Evolutionary conservation across 2,113 vertebrate genomes (phyloP), one percentile per base, ranked within the genome.

Genomic region (Acanthisitta chloris): DNA sequence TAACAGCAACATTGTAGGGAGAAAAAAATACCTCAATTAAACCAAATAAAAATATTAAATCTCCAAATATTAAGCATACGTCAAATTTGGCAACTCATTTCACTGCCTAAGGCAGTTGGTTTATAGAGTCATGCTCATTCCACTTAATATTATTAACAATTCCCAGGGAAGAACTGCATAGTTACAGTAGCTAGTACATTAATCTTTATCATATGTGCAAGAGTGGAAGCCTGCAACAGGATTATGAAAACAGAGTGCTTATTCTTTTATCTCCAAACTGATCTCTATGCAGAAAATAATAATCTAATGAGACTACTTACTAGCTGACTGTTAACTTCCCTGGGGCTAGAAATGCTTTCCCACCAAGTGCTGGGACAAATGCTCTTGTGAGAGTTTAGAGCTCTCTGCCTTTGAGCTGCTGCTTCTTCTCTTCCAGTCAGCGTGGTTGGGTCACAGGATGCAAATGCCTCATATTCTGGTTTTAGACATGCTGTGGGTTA

Each of bases 141-240:
- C 43, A 67, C 46, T 90, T 94, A 93, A 92, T 90, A 74, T 80
- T 94, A 92, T 94, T 96, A 95, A 88, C 55, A 97, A 84, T 94
- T 95, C 87, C 82, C 76, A 83, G 34, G 74, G 67, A 90, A 90
- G 31, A 42, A 55, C 28, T 40, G 34, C 79, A 70, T 46, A 88
- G 88, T 92, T 89, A 89, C 81, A 89, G 82, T 46, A 94, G 67
- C 33, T 83, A 70, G 17, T 90, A 58, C 43, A 78, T 94, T 94
- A 86, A 94, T 95, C 81, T 96, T 92, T 78, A 94, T 90, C 85
- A 34, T 85, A 94, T 67, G 82, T 83, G 36, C 46, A 81, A 82
- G 67, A 74, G 19, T 52, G 33, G 72, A 94, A 92, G 46, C 64
- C 78, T 83, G 69, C 54, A 88, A 82, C 7, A 33, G 48, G 79